These are phyloP conservation scores for Serilophus lunatus DNA, from an alignment of 2,113 vertebrate genomes.

Conservation along the genomic window DNA sequence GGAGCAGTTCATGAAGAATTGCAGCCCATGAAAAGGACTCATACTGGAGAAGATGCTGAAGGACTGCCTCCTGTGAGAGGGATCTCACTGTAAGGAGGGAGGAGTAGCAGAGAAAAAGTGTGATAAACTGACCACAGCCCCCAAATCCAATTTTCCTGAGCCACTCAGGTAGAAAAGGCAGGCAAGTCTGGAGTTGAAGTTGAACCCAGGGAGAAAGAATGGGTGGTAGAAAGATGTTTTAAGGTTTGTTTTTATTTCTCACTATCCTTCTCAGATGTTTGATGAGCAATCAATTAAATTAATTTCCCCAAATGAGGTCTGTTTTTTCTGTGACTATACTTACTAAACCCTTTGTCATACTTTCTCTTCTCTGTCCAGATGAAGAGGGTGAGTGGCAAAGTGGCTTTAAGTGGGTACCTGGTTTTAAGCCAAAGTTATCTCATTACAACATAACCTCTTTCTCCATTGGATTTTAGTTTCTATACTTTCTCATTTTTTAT, in stretches of 20 bases:
- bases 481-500: neutral
- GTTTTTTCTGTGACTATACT: neutral
- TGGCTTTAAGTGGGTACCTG: neutral
- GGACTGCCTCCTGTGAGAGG: neutral
- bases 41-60: neutral
- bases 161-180: accelerated
- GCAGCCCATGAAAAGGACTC: neutral
- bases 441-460: neutral
- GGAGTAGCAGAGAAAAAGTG: neutral
- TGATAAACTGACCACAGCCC: neutral
- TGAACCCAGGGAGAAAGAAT: neutral
- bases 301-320: neutral
- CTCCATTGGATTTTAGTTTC: neutral
- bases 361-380: neutral
- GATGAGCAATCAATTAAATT: neutral
- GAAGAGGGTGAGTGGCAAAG: neutral
- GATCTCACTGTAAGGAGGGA: accelerated
- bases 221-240: neutral
- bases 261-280: neutral
- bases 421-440: neutral
- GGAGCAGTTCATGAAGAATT: neutral
- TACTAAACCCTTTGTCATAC: neutral
- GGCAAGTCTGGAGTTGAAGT: neutral
- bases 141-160: too few species aligned
- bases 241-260: neutral